Evolutionary conservation across 2,797 vertebrate species (phyloP), one percentile per base, ranked within the genome.

Genomic region (Lindbergichthys nudifrons): DNA sequence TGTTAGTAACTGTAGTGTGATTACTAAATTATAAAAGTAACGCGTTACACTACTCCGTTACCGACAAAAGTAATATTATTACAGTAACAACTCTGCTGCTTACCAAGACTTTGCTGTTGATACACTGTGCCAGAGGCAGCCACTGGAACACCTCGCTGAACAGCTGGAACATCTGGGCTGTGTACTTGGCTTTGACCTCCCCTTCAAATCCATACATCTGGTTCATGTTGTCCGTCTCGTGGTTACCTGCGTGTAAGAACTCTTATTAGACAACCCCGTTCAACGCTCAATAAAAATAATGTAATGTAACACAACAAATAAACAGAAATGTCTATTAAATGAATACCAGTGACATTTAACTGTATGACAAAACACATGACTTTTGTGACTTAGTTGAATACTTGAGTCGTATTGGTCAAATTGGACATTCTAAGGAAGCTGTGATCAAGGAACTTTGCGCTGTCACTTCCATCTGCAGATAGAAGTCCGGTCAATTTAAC

Each of bases 171-270:
- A 99, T 99, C 95, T 98, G 97, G 0, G 95, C 94, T 0, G 97
- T 98, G 94, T 98, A 99, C 86, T 99, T 99, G 89, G 97, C 97
- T 83, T 98, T 99, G 71, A 98, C 97, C 79, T 98, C 97, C 0
- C 97, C 97, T 91, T 98, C 97, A 19, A 98, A 99, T 6, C 97
- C 97, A 1, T 99, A 99, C 96, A 99, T 99, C 92, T 99, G 97
- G 92, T 99, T 99, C 97, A 99, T 99, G 88, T 98, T 99, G 95
- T 99, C 97, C 0, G 97, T 99, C 92, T 98, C 97, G 0, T 99
- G 97, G 93, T 99, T 99, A 60, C 97, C 97, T 99, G 77, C 2
- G 69, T 43, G 65, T 4, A 7, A 12, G 67, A 18, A 30, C 21
- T 1, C 9, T 23, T 0, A 16, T 73, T 73, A 19, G 54, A 51